These are phyloP conservation scores for Stichopus horrens DNA, from an alignment of 53 echinoderm and acorn worm genomes.

Conservation along the genomic window DNA sequence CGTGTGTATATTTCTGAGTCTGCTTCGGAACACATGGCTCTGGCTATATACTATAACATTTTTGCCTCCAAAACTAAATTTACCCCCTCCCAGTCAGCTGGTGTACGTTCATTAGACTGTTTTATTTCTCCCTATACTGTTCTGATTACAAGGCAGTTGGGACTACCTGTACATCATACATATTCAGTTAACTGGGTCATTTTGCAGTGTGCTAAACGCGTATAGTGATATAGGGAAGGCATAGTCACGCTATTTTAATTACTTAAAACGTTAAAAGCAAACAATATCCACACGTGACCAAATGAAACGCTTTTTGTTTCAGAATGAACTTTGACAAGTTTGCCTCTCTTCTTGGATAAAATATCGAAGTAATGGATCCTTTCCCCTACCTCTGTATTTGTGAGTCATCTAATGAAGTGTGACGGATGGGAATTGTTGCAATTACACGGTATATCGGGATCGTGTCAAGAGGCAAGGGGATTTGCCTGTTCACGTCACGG, in stretches of 20 bases:
- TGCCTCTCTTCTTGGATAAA: background rate
- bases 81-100: too few relatives aligned
- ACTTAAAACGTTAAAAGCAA: background rate
- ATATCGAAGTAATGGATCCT: background rate
- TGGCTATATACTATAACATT: too few relatives aligned
- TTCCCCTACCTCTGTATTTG: background rate
- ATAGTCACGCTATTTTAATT: background rate
- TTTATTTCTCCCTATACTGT: too few relatives aligned
- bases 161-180: too few relatives aligned
- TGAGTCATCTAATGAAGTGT: constrained; percentile 1
- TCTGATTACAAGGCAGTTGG: too few relatives aligned
- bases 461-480: background rate
- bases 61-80: too few relatives aligned
- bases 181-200: too few relatives aligned
- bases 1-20: too few relatives aligned
- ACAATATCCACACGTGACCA: background rate
- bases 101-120: too few relatives aligned
- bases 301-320: background rate
- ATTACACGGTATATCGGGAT: background rate
- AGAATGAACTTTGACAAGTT: background rate
- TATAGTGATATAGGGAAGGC: too few relatives aligned
- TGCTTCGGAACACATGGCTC: too few relatives aligned
- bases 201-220: too few relatives aligned
- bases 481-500: background rate
- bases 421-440: background rate